Evolutionary conservation across 2,797 vertebrate species (phyloP), one percentile per base, ranked within the genome.

Genomic region (Eospalax fontanierii): DNA sequence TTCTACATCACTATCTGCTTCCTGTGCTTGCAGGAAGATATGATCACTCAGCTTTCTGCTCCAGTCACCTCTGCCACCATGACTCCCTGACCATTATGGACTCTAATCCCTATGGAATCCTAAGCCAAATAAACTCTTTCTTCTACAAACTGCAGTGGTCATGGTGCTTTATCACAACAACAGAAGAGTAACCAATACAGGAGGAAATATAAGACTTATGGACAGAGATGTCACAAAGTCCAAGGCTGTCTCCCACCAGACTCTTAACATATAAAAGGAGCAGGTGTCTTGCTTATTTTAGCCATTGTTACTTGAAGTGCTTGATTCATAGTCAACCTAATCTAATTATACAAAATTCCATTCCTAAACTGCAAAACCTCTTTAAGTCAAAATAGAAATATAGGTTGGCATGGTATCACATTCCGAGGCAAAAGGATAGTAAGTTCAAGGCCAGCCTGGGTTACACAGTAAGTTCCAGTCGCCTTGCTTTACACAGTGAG

Each of bases 271-370:
- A 50, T 3, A 82, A 90, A 33, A 82, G 57, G 35, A 74, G 57
- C 16, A 66, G n/a, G 65, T 28, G 75, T 46, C 65, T 65, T 40
- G 66, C 63, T 74, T 38, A 65, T 54, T 90, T 90, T 43, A 90
- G 82, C n/a, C 50, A n/a, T 19, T 82, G 40, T 73, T 81, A 78
- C 26, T 63, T 19, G 28, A 78, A 38, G 40, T 35, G 40, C 57
- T 65, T 81, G 16, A 21, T 65, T 82, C 76, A 22, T 1, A 79
- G 54, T 40, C 54, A 74, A 86, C 50, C 43, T 89, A 84, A 75
- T 59, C n/a, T 59, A 83, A 90, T 21, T 71, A 95, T 57, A 88
- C 59, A n/a, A 71, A 71, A 63, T 88, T 57, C 63, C 57, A 71
- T 75, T 90, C 81, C 54, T 83, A 70, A 90, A 79, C 19, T 63